phyloP scores from a whole-genome alignment of 2,888 invertebrate species.

The Hyppa rectilinea region DNA sequence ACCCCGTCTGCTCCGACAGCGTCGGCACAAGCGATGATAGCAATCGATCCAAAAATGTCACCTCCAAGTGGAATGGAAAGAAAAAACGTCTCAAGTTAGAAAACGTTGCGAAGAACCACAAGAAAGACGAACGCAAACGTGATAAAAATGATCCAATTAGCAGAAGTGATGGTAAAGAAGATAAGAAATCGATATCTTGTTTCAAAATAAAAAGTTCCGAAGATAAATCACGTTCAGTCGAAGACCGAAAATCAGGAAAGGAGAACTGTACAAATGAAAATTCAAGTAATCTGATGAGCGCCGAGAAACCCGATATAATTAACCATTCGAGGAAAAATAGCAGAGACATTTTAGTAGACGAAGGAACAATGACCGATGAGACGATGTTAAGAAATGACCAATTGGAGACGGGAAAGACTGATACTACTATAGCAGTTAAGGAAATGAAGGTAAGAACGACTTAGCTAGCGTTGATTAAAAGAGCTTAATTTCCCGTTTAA shows the following conservation, averaged over 20 bases:
- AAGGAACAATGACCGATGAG: slow-evolving; percentile 81
- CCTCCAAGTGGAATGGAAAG: slow-evolving; percentile 86
- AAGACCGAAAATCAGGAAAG: slow-evolving; percentile 82
- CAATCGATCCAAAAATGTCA: slow-evolving; percentile 80
- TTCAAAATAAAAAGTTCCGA: slow-evolving; percentile 88
- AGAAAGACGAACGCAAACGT: slow-evolving; percentile 74
- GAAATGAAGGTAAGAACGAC: slow-evolving; percentile 79
- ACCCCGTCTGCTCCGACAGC: slow-evolving; percentile 87
- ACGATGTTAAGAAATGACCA: slow-evolving; percentile 76
- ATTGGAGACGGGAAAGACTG: slow-evolving; percentile 81
- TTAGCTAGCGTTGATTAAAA: slow-evolving; percentile 3
- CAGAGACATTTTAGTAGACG: slow-evolving; percentile 81
- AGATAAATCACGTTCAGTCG: slow-evolving; percentile 83
- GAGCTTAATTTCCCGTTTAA: neutral
- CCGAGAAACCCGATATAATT: slow-evolving; percentile 84
- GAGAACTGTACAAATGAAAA: slow-evolving; percentile 88
- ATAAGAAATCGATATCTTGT: slow-evolving; percentile 87
- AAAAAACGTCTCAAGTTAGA: slow-evolving; percentile 86
- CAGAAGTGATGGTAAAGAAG: slow-evolving; percentile 82
- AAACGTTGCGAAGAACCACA: slow-evolving; percentile 70
- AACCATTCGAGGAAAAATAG: slow-evolving; percentile 83
- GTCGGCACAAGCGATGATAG: slow-evolving; percentile 86
- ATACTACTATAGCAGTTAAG: slow-evolving; percentile 80
- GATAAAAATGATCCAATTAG: slow-evolving; percentile 82
- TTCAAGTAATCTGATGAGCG: slow-evolving; percentile 82